These are phyloP conservation scores for Coenobita brevimanus DNA, from an alignment of 1,140 invertebrate genomes.

Conservation along the genomic window DNA sequence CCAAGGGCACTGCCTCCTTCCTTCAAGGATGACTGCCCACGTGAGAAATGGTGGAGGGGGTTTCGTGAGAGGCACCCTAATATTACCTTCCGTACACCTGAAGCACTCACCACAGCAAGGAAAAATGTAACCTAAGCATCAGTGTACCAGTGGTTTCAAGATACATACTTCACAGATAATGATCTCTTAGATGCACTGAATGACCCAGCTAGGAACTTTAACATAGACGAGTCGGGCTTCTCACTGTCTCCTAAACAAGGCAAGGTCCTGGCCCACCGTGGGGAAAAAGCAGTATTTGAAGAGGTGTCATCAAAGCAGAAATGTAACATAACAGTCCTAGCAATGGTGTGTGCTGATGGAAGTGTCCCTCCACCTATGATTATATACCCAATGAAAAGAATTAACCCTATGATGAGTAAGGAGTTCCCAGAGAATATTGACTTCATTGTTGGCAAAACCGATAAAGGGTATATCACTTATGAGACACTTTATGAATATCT, in stretches of 20 bases:
- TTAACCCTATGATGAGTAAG: background rate
- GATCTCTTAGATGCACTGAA: background rate
- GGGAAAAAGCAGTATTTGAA: background rate
- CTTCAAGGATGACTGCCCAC: background rate
- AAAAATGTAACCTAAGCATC: background rate
- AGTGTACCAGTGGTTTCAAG: too few relatives aligned
- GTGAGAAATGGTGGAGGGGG: background rate
- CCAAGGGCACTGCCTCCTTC: too few relatives aligned
- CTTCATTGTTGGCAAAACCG: background rate
- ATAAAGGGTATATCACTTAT: too few relatives aligned
- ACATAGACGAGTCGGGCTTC: too few relatives aligned
- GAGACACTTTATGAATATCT: too few relatives aligned
- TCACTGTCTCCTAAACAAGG: slow-evolving; percentile 8
- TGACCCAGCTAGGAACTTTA: too few relatives aligned
- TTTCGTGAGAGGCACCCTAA: too few relatives aligned
- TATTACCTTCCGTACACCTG: too few relatives aligned
- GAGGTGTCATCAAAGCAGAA: background rate
- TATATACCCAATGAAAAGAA: slow-evolving; percentile 27
- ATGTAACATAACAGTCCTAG: too few relatives aligned
- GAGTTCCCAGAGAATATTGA: slow-evolving; percentile 11
- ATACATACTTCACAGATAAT: background rate
- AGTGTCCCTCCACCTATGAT: background rate
- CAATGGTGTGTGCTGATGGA: too few relatives aligned
- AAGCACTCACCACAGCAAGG: background rate
- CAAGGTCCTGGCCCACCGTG: background rate